Base-by-base conservation (phyloP, 2,113 vertebrate genomes). In the Boulengeromyrus knoepffleri region DNA sequence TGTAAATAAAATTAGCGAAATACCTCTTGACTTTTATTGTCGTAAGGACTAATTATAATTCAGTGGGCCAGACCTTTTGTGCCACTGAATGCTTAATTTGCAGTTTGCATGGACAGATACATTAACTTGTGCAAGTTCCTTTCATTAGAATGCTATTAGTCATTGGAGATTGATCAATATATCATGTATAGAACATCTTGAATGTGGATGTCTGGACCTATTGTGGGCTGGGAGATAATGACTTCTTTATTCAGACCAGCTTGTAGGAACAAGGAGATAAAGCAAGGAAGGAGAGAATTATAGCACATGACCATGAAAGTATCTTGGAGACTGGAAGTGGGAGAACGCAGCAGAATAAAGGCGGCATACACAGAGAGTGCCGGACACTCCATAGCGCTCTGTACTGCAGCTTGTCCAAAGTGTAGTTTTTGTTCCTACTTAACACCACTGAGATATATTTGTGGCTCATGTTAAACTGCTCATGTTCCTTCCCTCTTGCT, bases 251-350 rank as follows among this genome's bases (percentile, higher is more conserved):
- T 98, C 97, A 97, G 94, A 95, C 95, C 92, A 93, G 96, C 97
- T 97, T 98, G 97, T 98, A 98, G 96, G 96, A 97, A 98, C 97
- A 98, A 96, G 97, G 93, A 97, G 97, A 97, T 97, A 97, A 98
- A 97, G 97, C 96, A 91, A 96, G 95, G 95, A 95, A 91, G 92
- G 94, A 96, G 95, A 97, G 97, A 97, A 96, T 97, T 97, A 96
- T 96, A 94, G 96, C 96, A 95, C 91, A 94, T 94, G 95, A 96
- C 96, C 95, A 95, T 93, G 95, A 95, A 96, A 96, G 97, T 95
- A 94, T 95, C 95, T 96, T 92, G 92, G 94, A 96, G 96, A 96
- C 95, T 96, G 96, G 94, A 96, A 97, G 96, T 95, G 94, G 95
- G 94, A 95, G 94, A 95, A 94, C 93, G 94, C 93, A 93, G 91